These are phyloP conservation scores for Holacanthella duospinosa DNA, from an alignment of 2,888 invertebrate species.

Conservation along the genomic window DNA sequence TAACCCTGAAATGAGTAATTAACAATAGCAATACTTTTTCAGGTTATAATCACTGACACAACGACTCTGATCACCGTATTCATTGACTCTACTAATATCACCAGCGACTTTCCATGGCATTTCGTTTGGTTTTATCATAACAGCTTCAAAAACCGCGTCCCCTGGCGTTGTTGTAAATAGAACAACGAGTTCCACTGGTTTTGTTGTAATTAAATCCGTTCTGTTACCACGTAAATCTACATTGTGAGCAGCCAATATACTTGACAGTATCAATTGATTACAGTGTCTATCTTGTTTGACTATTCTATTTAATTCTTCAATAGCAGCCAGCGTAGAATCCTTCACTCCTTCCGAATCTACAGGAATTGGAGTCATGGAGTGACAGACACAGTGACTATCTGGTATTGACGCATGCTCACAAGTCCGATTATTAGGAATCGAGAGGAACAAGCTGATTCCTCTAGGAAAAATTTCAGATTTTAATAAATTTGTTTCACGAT, in stretches of 20 bases:
- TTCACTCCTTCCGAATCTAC: slow-evolving; percentile 47
- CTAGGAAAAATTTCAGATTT: slow-evolving; percentile 39
- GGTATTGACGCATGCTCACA: slow-evolving; percentile 67
- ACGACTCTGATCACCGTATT: slow-evolving; percentile 14
- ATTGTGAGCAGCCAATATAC: slow-evolving; percentile 53
- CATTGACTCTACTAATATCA: slow-evolving; percentile 16
- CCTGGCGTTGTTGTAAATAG: neutral
- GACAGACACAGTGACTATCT: slow-evolving; percentile 81
- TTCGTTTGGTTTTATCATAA: neutral
- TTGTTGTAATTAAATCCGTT: neutral
- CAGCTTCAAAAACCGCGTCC: neutral
- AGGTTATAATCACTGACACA: slow-evolving; percentile 16
- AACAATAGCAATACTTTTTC: slow-evolving; percentile 16
- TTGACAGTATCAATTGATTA: slow-evolving; percentile 51
- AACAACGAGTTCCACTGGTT: neutral
- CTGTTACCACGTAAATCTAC: neutral
- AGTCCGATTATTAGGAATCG: slow-evolving; percentile 59
- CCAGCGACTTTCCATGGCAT: slow-evolving; percentile 5
- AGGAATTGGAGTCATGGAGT: slow-evolving; percentile 51
- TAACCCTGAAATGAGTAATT: too few species aligned
- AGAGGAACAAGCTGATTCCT: slow-evolving; percentile 65
- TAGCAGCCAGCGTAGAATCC: slow-evolving; percentile 52
- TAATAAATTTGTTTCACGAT: neutral
- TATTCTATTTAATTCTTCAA: slow-evolving; percentile 55
- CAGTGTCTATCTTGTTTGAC: slow-evolving; percentile 51